Percentiles rank a stretch among this genome's conserved stretches.
Conservation (phyloP, 2,888 invertebrate genomes). For the Eugnorisma glareosa region DNA sequence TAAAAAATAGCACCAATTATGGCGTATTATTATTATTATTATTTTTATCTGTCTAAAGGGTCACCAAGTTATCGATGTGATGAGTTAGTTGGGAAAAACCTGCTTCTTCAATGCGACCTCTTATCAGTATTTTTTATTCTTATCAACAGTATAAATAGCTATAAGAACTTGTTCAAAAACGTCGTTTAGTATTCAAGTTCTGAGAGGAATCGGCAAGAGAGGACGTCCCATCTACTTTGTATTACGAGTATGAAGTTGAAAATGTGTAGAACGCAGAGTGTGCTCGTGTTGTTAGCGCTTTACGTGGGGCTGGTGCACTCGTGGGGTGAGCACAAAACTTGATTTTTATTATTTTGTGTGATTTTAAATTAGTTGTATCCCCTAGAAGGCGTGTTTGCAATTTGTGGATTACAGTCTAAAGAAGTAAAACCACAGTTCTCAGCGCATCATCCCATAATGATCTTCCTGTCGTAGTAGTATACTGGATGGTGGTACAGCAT, state of each 20-base stretch:
- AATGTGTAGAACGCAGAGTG: conserved; percentile 1
- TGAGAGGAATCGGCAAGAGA: background rate
- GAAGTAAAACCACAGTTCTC: no score
- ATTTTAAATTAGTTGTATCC: no score
- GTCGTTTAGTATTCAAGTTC: background rate
- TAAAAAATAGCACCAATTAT: background rate
- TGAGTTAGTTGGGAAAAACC: background rate
- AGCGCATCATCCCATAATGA: no score
- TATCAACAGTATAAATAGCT: background rate
- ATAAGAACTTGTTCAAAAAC: background rate
- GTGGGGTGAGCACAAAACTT: conserved; percentile 10
- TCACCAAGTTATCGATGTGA: background rate
- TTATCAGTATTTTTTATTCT: background rate
- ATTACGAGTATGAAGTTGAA: background rate
- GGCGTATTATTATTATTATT: no score
- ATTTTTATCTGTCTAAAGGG: no score
- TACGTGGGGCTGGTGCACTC: background rate
- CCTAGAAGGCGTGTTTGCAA: no score
- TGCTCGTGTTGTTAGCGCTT: background rate
- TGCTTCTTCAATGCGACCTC: background rate
- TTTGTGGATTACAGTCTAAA: no score
- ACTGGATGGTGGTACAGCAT: no score
- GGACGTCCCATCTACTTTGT: background rate
- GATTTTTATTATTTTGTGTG: background rate
- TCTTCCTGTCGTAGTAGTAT: no score